These are phyloP conservation scores for Isaurus tuberculatus DNA, from an alignment of 92 coral and sea anemone genomes.

Conservation along the genomic window DNA sequence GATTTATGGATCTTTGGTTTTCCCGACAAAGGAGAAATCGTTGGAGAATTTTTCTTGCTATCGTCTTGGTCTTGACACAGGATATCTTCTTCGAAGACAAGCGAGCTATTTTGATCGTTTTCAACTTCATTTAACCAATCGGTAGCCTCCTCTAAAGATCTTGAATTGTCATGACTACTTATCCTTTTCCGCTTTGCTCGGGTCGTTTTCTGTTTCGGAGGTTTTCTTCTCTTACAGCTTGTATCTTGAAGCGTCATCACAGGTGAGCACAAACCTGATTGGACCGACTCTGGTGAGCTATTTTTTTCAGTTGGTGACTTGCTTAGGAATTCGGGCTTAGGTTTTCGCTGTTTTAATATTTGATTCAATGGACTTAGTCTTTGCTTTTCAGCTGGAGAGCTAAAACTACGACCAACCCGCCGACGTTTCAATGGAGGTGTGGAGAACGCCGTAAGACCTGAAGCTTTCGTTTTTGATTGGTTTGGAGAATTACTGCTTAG, in stretches of 20 bases:
- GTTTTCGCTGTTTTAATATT: conserved; percentile 91
- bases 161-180: conserved; percentile 8
- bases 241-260: not conserved
- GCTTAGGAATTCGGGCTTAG: conserved; percentile 49
- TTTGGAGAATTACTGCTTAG: conserved; percentile 14
- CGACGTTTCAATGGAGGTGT: conserved; percentile 64
- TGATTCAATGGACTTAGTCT: conserved; percentile 91
- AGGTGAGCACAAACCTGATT: conserved; percentile 12
- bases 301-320: conserved; percentile 52
- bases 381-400: conserved; percentile 65
- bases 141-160: conserved; percentile 62
- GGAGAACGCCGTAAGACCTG: not conserved
- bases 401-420: conserved; percentile 45
- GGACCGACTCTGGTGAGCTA: conserved; percentile 28
- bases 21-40: conserved; percentile 39
- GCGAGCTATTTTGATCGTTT: conserved; percentile 13
- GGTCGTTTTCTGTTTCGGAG: conserved; percentile 4
- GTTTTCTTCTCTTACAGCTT: conserved; percentile 24
- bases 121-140: conserved; percentile 65
- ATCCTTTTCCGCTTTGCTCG: conserved; percentile 8
- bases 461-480: not conserved
- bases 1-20: conserved; percentile 69
- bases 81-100: conserved; percentile 11
- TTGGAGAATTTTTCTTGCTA: conserved; percentile 1
- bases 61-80: conserved; percentile 18